Evolutionary conservation across 2,113 vertebrate species (phyloP).

Genomic region (Megaleporinus macrocephalus): DNA sequence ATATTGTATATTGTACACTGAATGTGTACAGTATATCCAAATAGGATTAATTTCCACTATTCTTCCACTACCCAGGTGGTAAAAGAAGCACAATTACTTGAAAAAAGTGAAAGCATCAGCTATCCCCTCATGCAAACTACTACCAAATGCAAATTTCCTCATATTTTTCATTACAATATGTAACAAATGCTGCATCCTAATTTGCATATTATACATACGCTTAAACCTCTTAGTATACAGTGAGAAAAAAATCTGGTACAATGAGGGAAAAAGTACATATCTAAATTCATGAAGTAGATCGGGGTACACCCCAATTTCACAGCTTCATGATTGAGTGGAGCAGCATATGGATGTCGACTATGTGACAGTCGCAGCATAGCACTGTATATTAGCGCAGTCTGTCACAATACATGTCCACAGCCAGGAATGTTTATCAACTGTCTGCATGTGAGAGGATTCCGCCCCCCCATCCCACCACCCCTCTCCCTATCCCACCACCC

Average conservation of each 20-base stretch:
- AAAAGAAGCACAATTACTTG: not conserved
- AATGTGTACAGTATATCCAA: too few species aligned
- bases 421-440: conserved; percentile 54
- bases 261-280: conserved; percentile 59
- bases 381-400: conserved; percentile 76
- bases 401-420: conserved; percentile 78
- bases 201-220: conserved; percentile 52
- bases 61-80: not conserved
- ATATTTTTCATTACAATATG: conserved; percentile 6
- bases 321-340: conserved; percentile 81
- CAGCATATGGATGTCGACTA: conserved; percentile 81
- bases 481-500: not conserved
- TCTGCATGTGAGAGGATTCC: conserved; percentile 30
- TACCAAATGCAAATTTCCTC: conserved; percentile 19
- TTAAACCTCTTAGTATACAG: conserved; percentile 29
- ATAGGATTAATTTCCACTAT: not conserved
- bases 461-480: not conserved
- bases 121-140: not conserved
- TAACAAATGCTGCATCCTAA: conserved; percentile 30
- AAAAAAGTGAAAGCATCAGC: not conserved
- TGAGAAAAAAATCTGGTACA: conserved; percentile 24
- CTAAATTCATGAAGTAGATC: conserved; percentile 72
- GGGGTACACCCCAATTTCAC: conserved; percentile 83
- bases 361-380: conserved; percentile 80
- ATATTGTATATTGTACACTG: too few species aligned